Base-by-base conservation (phyloP, 2,888 invertebrate genomes). In the Podabrus alpinus region DNA sequence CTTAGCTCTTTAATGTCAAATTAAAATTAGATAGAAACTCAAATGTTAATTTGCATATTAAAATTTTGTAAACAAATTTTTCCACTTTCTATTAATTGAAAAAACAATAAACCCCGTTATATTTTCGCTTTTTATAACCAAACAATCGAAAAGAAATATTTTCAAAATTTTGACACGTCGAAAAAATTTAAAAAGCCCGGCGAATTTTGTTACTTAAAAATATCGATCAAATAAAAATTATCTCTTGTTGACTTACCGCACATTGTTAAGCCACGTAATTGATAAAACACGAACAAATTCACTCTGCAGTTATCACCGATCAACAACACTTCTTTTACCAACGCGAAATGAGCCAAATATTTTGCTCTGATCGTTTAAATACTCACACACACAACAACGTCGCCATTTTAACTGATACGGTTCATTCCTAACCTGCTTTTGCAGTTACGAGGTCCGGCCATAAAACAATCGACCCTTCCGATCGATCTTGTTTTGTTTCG, bases 181-280 rank as follows among this genome's bases (percentile, higher is more conserved):
- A n/a, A 29, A 29, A 29, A 29, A 29, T 29, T 29, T 29, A 29
- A 45, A 45, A 45, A 45, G 45, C 45, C 45, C 45, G 45, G 45
- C 45, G n/a, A n/a, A 45, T 7, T 45, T 13, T 13, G n/a, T n/a
- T 45, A n/a, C n/a, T 45, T 5, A n/a, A 45, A 67, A 67, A 29
- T 25, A 67, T 67, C 10, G 25, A 67, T 67, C 29, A 62, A 15
- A 15, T 68, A 17, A 68, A 45, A 59, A 29, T 21, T 15, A 25
- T 25, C 9, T 15, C 17, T 66, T 19, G 25, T 17, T 24, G 29
- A 75, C 78, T 78, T 77, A 78, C 78, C 78, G 70, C 78, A 78
- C 78, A 78, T 78, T 74, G 72, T 78, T 25, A 45, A 71, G 76
- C 74, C 76, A 77, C 78, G 76, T 78, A 76, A 69, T 59, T 68